These are phyloP conservation scores for Gymnogyps californianus DNA, from an alignment of 2,113 vertebrate species.

Conservation along the genomic window DNA sequence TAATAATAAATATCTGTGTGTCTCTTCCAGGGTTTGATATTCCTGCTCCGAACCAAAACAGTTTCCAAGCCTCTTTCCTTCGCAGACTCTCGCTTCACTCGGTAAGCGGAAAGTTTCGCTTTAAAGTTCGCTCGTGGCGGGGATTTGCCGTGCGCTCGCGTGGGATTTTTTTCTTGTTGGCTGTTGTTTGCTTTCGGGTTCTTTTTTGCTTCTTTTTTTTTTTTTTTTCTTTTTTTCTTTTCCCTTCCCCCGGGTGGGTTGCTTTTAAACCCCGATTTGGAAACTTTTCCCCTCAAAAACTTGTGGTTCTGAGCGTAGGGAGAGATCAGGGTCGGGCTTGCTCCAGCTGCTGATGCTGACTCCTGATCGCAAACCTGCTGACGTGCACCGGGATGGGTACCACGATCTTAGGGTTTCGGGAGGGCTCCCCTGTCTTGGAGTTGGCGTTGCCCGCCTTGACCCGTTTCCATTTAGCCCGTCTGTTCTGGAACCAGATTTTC, in stretches of 20 bases:
- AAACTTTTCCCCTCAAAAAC: constrained; percentile 2
- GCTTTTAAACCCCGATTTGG: neutral
- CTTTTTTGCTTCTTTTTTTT: neutral
- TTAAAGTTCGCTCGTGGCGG: neutral
- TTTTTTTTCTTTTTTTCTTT: too few relatives aligned
- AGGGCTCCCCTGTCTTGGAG: constrained; percentile 95
- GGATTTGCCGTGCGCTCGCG: neutral
- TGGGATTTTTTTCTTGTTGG: neutral
- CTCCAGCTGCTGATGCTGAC: constrained; percentile 98
- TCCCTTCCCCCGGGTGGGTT: neutral
- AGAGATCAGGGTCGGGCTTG: constrained; percentile 87
- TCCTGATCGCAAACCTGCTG: constrained; percentile 95
- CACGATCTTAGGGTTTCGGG: constrained; percentile 96
- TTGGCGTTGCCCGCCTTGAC: constrained; percentile 98
- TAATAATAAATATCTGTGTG: constrained; percentile 62
- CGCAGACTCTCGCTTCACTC: neutral
- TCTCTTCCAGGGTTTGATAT: constrained; percentile 11
- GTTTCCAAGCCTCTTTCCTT: neutral
- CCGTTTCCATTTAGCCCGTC: constrained; percentile 97
- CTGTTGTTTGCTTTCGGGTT: neutral
- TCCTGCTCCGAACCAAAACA: neutral
- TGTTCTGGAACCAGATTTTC: constrained; percentile 99
- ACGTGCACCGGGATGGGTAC: constrained; percentile 98
- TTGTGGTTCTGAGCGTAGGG: neutral
- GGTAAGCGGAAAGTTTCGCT: neutral